Conservation (phyloP, 2,888 invertebrate species). For the Macrophya annulata region DNA sequence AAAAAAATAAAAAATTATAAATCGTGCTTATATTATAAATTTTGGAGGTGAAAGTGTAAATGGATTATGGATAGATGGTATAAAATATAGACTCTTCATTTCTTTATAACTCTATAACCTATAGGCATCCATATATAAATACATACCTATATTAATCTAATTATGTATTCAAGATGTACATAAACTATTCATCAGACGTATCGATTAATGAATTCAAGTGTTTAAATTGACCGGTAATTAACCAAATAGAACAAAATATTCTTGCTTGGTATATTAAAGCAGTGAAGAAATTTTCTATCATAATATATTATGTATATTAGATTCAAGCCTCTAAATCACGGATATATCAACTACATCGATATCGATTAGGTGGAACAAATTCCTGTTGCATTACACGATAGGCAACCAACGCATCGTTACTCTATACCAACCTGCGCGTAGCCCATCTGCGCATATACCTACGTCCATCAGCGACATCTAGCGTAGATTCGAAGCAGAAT, state of each 20-base stretch:
- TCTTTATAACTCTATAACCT: no score
- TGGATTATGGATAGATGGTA: background rate
- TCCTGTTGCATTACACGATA: no score
- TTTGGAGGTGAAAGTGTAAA: background rate
- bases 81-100: background rate
- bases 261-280: background rate
- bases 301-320: no score
- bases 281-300: background rate
- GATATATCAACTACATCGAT: no score
- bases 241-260: background rate
- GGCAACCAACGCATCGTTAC: no score
- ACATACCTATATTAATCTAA: background rate
- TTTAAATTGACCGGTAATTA: background rate
- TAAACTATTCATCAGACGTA: background rate
- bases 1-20: background rate
- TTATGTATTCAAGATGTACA: background rate
- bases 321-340: no score
- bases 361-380: no score
- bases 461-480: no score
- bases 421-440: no score
- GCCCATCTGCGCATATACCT: no score
- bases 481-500: no score
- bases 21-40: background rate
- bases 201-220: background rate
- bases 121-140: no score